phyloP scores from a whole-genome alignment of 1,140 invertebrate species.

The Eurosta solidaginis region DNA sequence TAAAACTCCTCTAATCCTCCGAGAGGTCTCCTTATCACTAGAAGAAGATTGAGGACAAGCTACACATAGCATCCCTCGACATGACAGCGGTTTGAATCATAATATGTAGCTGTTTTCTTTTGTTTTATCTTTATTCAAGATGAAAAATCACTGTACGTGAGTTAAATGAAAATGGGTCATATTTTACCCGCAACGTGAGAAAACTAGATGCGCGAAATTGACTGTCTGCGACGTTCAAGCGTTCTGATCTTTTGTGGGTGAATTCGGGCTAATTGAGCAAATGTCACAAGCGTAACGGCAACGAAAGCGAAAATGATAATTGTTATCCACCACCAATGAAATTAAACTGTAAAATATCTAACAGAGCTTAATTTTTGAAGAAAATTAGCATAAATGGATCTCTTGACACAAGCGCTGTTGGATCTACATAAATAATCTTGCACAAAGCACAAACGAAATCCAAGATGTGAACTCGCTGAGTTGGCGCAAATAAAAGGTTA shows the following conservation, averaged over 20 bases:
- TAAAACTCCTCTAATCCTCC: too few relatives aligned
- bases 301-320: conserved; percentile 5
- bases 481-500: neutral
- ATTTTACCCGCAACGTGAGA: too few relatives aligned
- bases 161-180: too few relatives aligned
- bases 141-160: too few relatives aligned
- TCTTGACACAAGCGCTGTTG: neutral
- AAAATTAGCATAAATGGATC: neutral
- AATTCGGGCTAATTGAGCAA: neutral
- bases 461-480: neutral
- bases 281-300: neutral
- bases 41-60: too few relatives aligned
- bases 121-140: too few relatives aligned
- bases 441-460: too few relatives aligned
- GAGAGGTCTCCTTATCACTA: too few relatives aligned
- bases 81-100: too few relatives aligned
- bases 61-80: too few relatives aligned
- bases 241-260: neutral
- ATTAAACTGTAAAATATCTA: neutral
- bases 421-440: too few relatives aligned
- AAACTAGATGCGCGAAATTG: conserved; percentile 2
- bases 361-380: conserved; percentile 22
- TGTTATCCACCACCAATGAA: neutral
- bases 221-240: neutral
- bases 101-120: too few relatives aligned